A percentile compares a stretch with the other conserved stretches of the same genome.
These are phyloP conservation scores for Drosophila busckii DNA, from an alignment of 1,140 invertebrate species.

Conservation along the genomic window DNA sequence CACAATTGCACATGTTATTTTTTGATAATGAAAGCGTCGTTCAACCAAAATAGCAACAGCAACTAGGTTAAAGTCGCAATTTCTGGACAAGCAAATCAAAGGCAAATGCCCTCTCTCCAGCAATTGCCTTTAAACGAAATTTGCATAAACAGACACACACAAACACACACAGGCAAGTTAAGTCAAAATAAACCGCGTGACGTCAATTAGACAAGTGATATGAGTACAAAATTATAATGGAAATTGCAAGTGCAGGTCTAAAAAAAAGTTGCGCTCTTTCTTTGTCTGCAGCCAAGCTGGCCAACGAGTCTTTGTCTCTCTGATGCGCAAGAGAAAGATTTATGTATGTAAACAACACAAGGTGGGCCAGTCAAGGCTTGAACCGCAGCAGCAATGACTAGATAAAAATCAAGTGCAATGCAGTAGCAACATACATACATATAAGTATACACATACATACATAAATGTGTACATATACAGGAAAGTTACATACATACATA, in stretches of 20 bases:
- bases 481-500: conserved; percentile 25
- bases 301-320: conserved; percentile 53
- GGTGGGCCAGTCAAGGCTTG: conserved; percentile 55
- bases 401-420: conserved; percentile 46
- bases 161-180: conserved; percentile 1
- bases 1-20: too few relatives aligned
- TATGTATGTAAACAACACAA: conserved; percentile 47
- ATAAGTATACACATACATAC: conserved; percentile 22
- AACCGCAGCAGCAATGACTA: too few relatives aligned
- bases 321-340: conserved; percentile 30
- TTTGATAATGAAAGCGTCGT: conserved; percentile 52
- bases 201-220: conserved; percentile 60
- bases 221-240: conserved; percentile 37
- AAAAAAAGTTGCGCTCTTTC: conserved; percentile 18
- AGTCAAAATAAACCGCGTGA: conserved; percentile 42
- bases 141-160: conserved; percentile 34
- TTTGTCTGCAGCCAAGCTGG: conserved; percentile 43
- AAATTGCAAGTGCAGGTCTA: conserved; percentile 28
- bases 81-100: conserved; percentile 57
- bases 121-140: conserved; percentile 48
- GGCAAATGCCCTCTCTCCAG: conserved; percentile 64
- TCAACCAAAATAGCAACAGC: conserved; percentile 41
- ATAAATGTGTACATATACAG: conserved; percentile 17
- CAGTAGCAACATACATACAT: conserved; percentile 30
- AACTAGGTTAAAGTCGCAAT: conserved; percentile 63